These are phyloP conservation scores for Heterocephalus glaber DNA, from an alignment of 2,113 vertebrate genomes.

Conservation along the genomic window DNA sequence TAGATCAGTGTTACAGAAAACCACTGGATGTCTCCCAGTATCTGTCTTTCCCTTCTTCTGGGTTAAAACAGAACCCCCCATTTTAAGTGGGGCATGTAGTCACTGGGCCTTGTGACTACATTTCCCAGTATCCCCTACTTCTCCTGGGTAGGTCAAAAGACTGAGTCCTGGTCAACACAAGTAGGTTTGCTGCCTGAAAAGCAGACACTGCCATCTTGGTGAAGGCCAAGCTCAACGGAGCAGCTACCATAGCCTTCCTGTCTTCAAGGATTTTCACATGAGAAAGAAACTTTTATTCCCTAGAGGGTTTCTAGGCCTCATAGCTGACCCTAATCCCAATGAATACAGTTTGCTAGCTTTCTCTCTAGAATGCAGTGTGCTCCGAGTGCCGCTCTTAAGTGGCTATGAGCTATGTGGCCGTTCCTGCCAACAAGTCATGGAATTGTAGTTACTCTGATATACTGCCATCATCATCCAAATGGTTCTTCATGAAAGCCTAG, in stretches of 20 bases:
- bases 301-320: background rate
- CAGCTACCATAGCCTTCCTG: background rate
- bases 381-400: background rate
- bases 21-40: background rate
- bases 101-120: background rate
- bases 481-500: background rate
- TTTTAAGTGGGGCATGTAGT: background rate
- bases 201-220: background rate
- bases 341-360: background rate
- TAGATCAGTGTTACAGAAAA: background rate
- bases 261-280: background rate
- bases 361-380: background rate
- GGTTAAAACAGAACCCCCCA: background rate
- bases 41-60: background rate
- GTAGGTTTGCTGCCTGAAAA: background rate
- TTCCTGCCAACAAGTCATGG: background rate
- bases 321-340: background rate
- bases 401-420: fast-evolving
- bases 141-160: background rate
- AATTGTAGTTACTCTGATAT: background rate
- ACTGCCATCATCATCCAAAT: background rate
- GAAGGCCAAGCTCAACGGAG: background rate
- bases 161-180: background rate
- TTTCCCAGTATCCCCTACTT: conserved; percentile 9
- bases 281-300: background rate